These are phyloP conservation scores for Gobiocypris rarus DNA, from an alignment of 2,113 vertebrate genomes.

Conservation along the genomic window DNA sequence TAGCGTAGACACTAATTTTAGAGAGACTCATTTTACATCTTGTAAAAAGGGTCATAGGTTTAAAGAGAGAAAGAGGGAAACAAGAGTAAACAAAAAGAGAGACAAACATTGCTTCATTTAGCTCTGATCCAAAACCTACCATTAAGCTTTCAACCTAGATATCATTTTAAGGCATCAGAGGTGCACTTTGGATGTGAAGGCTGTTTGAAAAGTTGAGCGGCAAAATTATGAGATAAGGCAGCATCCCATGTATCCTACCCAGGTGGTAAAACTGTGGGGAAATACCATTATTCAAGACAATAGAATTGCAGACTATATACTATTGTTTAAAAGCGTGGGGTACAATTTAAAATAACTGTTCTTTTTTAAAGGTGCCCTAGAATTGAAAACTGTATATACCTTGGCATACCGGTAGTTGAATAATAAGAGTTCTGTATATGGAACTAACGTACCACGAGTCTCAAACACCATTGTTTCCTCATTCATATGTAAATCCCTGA, in stretches of 20 bases:
- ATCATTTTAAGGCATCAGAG: not conserved
- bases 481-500: no score
- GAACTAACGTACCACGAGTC: no score
- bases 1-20: no score
- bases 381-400: no score
- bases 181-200: not conserved
- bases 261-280: not conserved
- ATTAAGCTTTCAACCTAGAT: not conserved
- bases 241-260: not conserved
- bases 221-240: not conserved
- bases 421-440: no score
- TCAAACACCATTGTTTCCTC: no score
- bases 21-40: no score
- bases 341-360: no score
- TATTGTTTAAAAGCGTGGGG: not conserved
- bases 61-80: not conserved
- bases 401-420: no score
- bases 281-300: not conserved
- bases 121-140: not conserved
- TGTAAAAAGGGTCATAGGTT: no score
- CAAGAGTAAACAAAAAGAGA: not conserved
- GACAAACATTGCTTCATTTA: conserved; percentile 16
- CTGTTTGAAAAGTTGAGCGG: not conserved
- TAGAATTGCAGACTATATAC: not conserved
- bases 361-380: no score